Conservation (phyloP, 2,888 invertebrate genomes). For the Drepana falcataria region DNA sequence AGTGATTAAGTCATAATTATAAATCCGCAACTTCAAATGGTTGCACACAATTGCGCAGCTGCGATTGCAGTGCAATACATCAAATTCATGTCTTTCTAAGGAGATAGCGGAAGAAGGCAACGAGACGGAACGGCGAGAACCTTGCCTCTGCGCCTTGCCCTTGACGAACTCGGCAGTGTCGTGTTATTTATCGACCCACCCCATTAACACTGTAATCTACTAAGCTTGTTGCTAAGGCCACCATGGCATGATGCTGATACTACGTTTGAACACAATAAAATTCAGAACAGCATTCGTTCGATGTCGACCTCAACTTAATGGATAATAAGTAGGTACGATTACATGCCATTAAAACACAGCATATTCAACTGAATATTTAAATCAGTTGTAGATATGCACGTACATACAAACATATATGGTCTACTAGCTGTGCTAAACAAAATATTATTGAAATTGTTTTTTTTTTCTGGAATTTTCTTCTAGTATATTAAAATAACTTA, state of each 20-base stretch:
- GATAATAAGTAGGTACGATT: neutral
- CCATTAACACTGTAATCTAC: conserved; percentile 33
- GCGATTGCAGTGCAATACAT: conserved; percentile 12
- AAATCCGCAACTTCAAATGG: neutral
- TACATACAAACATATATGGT: no score
- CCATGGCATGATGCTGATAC: conserved; percentile 6
- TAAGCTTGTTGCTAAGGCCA: conserved; percentile 32
- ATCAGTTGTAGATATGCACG: no score
- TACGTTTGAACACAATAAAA: neutral
- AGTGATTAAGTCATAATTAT: neutral
- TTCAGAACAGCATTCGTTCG: neutral
- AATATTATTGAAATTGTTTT: no score
- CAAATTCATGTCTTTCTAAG: conserved; percentile 37
- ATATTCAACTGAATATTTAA: neutral
- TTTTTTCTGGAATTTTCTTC: no score
- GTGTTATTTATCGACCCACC: conserved; percentile 17
- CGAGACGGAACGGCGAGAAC: conserved; percentile 32
- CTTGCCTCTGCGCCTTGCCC: conserved; percentile 37
- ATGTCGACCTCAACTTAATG: conserved; percentile 7
- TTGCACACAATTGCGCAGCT: conserved; percentile 14
- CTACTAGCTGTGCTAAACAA: no score
- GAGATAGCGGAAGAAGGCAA: conserved; percentile 51
- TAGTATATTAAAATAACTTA: no score
- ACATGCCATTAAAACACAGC: neutral
- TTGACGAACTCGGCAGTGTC: conserved; percentile 27